Percentiles rank a stretch among this genome's conserved stretches.
phyloP scores from a whole-genome alignment of 1,140 invertebrate genomes.

The Panagrolaimus sp. region DNA sequence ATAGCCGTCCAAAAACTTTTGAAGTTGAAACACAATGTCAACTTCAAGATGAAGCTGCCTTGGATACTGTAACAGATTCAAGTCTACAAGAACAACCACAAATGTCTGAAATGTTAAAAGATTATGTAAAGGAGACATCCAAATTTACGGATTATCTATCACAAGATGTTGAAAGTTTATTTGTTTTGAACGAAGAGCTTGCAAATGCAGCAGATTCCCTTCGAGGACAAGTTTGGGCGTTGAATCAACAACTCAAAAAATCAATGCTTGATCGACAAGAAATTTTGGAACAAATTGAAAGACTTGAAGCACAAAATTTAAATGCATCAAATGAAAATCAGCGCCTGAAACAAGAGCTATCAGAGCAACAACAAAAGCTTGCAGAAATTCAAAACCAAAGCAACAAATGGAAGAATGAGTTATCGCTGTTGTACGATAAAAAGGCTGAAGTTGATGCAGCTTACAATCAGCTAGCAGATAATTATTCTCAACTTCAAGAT shows the following conservation, averaged over 20 bases:
- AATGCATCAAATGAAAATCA: neutral
- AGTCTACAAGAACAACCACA: neutral
- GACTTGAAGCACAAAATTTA: neutral
- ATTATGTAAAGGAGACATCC: neutral
- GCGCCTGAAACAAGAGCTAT: neutral
- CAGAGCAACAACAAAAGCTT: neutral
- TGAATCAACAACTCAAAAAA: conserved; percentile 11
- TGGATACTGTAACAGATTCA: neutral
- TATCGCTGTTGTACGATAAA: neutral
- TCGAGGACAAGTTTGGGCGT: conserved; percentile 3
- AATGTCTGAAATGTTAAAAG: neutral
- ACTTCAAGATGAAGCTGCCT: neutral
- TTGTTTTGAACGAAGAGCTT: conserved; percentile 8
- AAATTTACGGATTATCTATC: neutral
- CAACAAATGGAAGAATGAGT: neutral
- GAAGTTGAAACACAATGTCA: neutral
- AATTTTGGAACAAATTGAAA: neutral
- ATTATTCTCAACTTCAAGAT: neutral
- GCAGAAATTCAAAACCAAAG: neutral
- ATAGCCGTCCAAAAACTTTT: neutral
- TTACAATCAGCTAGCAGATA: neutral
- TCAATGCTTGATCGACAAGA: neutral
- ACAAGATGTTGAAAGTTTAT: conserved; percentile 8
- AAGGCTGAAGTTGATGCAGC: conserved; percentile 4
- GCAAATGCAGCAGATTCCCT: conserved; percentile 2